phyloP scores from a whole-genome alignment of 2,113 vertebrate genomes.

The Xiphias gladius region DNA sequence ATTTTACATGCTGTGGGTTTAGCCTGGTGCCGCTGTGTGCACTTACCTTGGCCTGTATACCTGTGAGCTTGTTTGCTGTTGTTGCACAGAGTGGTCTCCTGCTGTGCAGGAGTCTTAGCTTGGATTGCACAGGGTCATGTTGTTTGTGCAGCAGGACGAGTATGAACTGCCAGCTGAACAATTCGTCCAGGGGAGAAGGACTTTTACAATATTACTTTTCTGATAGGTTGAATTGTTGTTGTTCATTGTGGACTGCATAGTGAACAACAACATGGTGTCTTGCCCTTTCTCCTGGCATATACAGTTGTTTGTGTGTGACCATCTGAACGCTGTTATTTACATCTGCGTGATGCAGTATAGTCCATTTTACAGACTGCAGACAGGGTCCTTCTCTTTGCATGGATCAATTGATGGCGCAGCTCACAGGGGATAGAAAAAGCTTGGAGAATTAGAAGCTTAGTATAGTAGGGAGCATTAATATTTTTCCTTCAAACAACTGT shows the following conservation, averaged over 20 bases:
- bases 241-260: background rate
- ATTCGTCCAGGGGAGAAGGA: conserved; percentile 3
- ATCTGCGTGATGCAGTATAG: background rate
- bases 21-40: background rate
- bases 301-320: background rate
- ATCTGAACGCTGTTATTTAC: background rate
- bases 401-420: too few species aligned
- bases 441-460: background rate
- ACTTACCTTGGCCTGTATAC: conserved; percentile 3
- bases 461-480: too few species aligned
- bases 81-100: conserved; percentile 54
- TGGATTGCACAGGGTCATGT: background rate
- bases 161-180: background rate
- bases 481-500: too few species aligned
- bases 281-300: background rate
- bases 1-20: conserved; percentile 2
- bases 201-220: conserved; percentile 1
- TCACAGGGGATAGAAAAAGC: too few species aligned
- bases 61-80: conserved; percentile 38
- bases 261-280: too few species aligned
- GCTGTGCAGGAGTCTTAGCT: conserved; percentile 34
- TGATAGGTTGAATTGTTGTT: conserved; percentile 16
- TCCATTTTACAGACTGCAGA: too few species aligned
- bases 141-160: conserved; percentile 31
- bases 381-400: too few species aligned